Percentiles rank a stretch among this genome's conserved stretches.
These are phyloP conservation scores for Syrmaticus mikado DNA, from an alignment of 2,113 vertebrate genomes.

Conservation along the genomic window DNA sequence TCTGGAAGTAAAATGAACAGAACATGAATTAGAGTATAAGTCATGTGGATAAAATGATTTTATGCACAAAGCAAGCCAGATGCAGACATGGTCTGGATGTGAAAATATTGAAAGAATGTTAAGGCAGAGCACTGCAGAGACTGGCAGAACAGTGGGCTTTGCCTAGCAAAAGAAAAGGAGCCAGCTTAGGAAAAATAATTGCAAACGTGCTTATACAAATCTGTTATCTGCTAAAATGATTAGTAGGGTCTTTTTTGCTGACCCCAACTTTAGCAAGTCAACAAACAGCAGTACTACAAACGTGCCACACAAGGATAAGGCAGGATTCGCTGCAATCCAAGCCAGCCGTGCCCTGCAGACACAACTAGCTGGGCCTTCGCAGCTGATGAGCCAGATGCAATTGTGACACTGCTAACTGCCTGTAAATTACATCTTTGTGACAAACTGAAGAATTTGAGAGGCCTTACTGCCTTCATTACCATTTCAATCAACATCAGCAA, in stretches of 20 bases:
- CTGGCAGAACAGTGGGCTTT: not conserved
- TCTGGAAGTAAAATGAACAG: not conserved
- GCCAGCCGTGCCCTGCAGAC: not conserved
- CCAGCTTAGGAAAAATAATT: not conserved
- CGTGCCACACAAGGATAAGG: not conserved
- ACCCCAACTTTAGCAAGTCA: not conserved
- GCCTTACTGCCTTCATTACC: constrained; percentile 49
- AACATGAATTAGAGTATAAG: not conserved
- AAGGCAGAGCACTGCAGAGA: not conserved
- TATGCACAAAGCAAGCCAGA: not conserved
- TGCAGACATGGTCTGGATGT: not conserved
- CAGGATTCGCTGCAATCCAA: not conserved
- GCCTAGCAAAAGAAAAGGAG: not conserved
- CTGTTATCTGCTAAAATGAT: not conserved
- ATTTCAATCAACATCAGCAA: constrained; percentile 53
- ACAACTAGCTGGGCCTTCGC: not conserved
- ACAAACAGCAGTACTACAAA: not conserved
- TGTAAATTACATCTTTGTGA: not conserved
- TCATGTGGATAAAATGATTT: not conserved
- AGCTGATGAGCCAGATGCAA: constrained; percentile 45
- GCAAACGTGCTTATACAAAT: not conserved
- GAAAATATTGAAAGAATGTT: not conserved
- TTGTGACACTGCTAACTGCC: constrained; percentile 25
- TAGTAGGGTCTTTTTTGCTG: not conserved
- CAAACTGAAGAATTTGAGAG: constrained; percentile 3